Evolutionary conservation across 1,140 invertebrate species (phyloP), one percentile per base, ranked within the genome.

Genomic region (Cheumatopsyche charites): DNA sequence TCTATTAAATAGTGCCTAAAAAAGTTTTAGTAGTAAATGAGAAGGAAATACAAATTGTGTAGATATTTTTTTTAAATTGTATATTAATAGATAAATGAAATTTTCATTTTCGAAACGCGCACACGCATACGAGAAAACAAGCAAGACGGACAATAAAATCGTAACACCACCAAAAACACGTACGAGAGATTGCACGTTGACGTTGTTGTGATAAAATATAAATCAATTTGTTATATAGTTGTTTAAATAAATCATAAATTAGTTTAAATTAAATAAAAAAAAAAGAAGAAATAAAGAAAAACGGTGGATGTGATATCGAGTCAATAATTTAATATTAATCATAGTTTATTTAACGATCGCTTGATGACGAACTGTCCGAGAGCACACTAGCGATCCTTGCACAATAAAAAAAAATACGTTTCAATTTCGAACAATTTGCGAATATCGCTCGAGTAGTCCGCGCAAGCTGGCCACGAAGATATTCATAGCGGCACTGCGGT

Each of bases 381-480:
- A 36, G 29, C 3, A n/a, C 3, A 36, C 9, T 4, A 36, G 29
- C 3, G 3, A 36, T 36, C 9, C 3, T 4, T 9, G 29, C 29
- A 36, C 29, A 36, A 36, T 4, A 36, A 36, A n/a, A n/a, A n/a
- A n/a, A n/a, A n/a, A n/a, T n/a, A n/a, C n/a, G n/a, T n/a, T n/a
- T n/a, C n/a, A n/a, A n/a, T n/a, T n/a, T n/a, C n/a, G n/a, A n/a
- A n/a, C n/a, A n/a, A 52, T 4, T 52, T 52, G 49, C 7, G 23
- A 19, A 52, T 19, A 19, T 19, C 15, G 19, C 9, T 7, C 3
- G 49, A 42, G 12, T 6, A 42, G 5, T 6, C 15, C 7, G 49
- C 3, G 42, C 75, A 73, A 71, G 58, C 67, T 75, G 71, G 75
- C 74, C 49, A 55, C 67, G 76, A 78, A 73, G 75, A 76, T n/a